Base-by-base conservation (phyloP, 2,113 vertebrate genomes). In the Pseudorasbora parva region DNA sequence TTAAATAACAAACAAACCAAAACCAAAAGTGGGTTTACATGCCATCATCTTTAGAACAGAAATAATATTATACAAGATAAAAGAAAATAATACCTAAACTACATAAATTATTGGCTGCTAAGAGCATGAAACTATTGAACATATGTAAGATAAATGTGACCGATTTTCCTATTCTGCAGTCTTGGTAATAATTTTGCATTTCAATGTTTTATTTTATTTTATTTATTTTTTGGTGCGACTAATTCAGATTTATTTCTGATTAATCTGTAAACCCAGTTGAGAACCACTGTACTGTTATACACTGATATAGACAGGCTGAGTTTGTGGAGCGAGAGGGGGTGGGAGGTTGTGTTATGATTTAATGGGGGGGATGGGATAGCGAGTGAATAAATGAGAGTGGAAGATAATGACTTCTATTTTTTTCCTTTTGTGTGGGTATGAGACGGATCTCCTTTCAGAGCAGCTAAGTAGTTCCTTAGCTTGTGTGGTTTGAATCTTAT, bases 371-470 rank as follows among this genome's bases (percentile, higher is more conserved):
- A 64, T 51, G 62, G 78, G 43, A n/a, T 17, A 37, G 62, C 17
- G 27, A 81, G 64, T 54, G 78, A 54, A 81, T 69, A 81, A 81
- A 81, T 69, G 78, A 69, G 47, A 64, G 25, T 76, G 74, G 6
- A 33, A n/a, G 62, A 81, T 79, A 60, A 79, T 54, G 78, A 41
- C 47, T 81, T 81, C 12, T 68, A 37, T 68, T 54, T 81, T 79
- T 68, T 81, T 33, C 30, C 47, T 81, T 81, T 56, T 81, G 77
- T 79, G 77, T 79, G 77, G 77, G 77, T 66, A 64, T 9, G 59
- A 64, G 77, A 79, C 43, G 17, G 59, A 79, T 79, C 77, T 79
- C 77, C 77, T 79, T 79, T 79, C 77, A 81, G 47, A 25, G 64
- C 30, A 81, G 62, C 78, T 54, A 25, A 56, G 64, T 69, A 69